Conservation (phyloP, 2,888 invertebrate species). For the Plagodis pulveraria region DNA sequence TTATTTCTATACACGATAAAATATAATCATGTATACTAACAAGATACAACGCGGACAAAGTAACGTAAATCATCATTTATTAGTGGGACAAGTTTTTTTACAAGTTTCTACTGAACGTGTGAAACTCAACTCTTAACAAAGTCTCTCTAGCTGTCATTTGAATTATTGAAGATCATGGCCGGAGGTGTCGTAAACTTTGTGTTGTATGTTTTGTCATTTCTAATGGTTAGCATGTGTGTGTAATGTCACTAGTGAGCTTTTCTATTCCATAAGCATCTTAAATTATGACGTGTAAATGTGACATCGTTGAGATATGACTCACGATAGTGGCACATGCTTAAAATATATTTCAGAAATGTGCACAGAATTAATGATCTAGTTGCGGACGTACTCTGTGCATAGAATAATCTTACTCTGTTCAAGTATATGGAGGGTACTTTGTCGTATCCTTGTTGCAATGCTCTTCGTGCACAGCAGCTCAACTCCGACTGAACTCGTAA, state of each 20-base stretch:
- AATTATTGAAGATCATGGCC: slow-evolving; percentile 28
- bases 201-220: slow-evolving; percentile 21
- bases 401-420: no score
- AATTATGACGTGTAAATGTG: slow-evolving; percentile 19
- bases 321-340: slow-evolving; percentile 11
- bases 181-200: slow-evolving; percentile 24
- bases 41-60: slow-evolving; percentile 6
- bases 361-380: not conserved
- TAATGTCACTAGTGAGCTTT: slow-evolving; percentile 15
- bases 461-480: slow-evolving; percentile 47
- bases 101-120: slow-evolving; percentile 20
- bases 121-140: slow-evolving; percentile 20
- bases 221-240: slow-evolving; percentile 24
- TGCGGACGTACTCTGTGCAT: not conserved
- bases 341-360: slow-evolving; percentile 5
- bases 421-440: no score
- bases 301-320: slow-evolving; percentile 16
- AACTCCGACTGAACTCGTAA: slow-evolving; percentile 67
- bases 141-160: slow-evolving; percentile 16
- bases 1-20: slow-evolving; percentile 1
- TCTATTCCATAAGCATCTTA: slow-evolving; percentile 18
- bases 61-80: slow-evolving; percentile 15
- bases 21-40: slow-evolving; percentile 10
- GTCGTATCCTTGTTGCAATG: no score
- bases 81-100: slow-evolving; percentile 18